Evolutionary conservation across 2,797 vertebrate species (phyloP).

Genomic region (Characodon lateralis): DNA sequence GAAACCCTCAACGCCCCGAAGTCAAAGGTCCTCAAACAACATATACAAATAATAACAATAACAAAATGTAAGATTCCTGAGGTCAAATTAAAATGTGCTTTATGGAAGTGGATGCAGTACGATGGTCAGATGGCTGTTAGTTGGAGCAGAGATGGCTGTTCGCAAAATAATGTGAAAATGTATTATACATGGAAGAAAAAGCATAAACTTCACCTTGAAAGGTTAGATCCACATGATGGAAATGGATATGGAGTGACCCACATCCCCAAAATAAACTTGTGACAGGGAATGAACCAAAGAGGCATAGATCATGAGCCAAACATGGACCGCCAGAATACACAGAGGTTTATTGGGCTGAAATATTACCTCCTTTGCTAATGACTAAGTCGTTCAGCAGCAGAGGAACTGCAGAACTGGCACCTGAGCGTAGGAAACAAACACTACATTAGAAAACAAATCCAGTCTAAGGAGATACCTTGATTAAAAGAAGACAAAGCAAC

Average conservation of each 20-base stretch:
- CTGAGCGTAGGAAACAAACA: constrained; percentile 59
- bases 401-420: constrained; percentile 47
- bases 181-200: constrained; percentile 41
- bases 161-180: constrained; percentile 47
- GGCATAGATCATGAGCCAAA: constrained; percentile 59
- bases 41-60: constrained; percentile 48
- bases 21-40: constrained; percentile 36
- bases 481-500: constrained; percentile 58
- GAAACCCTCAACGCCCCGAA: constrained; percentile 63
- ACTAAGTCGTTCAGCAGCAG: constrained; percentile 66
- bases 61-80: constrained; percentile 60
- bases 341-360: constrained; percentile 86
- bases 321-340: constrained; percentile 87
- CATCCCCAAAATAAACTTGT: constrained; percentile 71
- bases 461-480: constrained; percentile 54
- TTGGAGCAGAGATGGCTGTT: constrained; percentile 37
- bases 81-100: constrained; percentile 62
- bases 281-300: constrained; percentile 55
- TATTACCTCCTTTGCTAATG: constrained; percentile 84
- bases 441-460: constrained; percentile 31
- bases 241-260: constrained; percentile 64
- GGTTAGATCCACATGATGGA: constrained; percentile 61
- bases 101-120: constrained; percentile 37
- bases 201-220: constrained; percentile 50
- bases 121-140: constrained; percentile 42